A percentile compares a stretch with the other conserved stretches of the same genome.
Conservation (phyloP, 2,888 invertebrate genomes). For the Graphium colonna region DNA sequence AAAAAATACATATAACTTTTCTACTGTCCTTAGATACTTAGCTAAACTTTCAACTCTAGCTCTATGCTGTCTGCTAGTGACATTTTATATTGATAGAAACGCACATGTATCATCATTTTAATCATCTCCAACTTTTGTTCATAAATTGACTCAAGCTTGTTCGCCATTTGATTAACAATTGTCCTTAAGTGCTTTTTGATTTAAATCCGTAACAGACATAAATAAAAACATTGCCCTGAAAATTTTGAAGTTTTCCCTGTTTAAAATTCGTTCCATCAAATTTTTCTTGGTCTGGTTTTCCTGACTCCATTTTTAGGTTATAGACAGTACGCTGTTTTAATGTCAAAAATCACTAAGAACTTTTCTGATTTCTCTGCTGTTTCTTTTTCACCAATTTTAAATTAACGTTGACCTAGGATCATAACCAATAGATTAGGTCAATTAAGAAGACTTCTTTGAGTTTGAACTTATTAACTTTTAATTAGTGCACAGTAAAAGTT, state of each 20-base stretch:
- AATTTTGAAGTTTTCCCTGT: neutral
- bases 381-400: too few relatives aligned
- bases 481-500: too few relatives aligned
- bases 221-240: too few relatives aligned
- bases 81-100: conserved; percentile 1
- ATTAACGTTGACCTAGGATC: too few relatives aligned
- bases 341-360: too few relatives aligned
- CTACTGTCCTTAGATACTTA: neutral
- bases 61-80: neutral
- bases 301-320: neutral
- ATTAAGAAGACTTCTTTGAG: too few relatives aligned
- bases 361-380: too few relatives aligned
- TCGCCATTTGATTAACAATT: neutral
- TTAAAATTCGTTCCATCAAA: neutral
- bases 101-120: neutral
- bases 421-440: too few relatives aligned
- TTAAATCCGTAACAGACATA: too few relatives aligned
- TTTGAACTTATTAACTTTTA: too few relatives aligned
- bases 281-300: neutral
- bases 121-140: neutral
- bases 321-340: neutral
- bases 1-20: too few relatives aligned
- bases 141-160: neutral
- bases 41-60: neutral
- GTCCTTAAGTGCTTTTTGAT: neutral